Evolutionary conservation across 2,113 vertebrate genomes (phyloP).

Genomic region (Girardinichthys multiradiatus): DNA sequence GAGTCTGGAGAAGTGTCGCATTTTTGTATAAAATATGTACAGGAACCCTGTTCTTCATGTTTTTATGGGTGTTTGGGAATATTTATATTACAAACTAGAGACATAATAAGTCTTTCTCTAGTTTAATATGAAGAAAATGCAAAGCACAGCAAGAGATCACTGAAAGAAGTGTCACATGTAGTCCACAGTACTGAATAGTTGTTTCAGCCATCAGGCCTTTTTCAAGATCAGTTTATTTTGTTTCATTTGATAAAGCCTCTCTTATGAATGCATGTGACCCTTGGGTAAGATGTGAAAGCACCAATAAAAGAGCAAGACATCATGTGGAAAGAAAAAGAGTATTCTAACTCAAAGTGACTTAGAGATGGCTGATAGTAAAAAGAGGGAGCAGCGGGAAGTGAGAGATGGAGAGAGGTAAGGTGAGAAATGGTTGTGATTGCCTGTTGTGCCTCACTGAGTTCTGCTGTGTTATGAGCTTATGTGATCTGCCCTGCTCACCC

Average conservation of each 20-base stretch:
- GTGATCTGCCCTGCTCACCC: slow-evolving; percentile 31
- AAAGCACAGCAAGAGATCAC: background rate
- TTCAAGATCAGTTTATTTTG: background rate
- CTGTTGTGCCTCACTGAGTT: slow-evolving; percentile 39
- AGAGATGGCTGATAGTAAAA: background rate
- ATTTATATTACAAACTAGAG: no score
- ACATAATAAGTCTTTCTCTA: no score
- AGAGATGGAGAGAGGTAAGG: slow-evolving; percentile 31
- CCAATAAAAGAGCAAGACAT: background rate
- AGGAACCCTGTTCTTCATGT: no score
- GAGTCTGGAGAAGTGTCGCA: no score
- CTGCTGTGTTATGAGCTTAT: slow-evolving; percentile 57
- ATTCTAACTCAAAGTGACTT: background rate
- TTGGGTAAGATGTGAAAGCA: slow-evolving; percentile 3
- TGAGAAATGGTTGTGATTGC: slow-evolving; percentile 59
- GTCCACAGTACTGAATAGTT: background rate
- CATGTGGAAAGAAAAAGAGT: background rate
- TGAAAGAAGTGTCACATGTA: background rate
- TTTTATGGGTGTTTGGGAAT: background rate
- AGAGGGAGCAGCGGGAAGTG: slow-evolving; percentile 28
- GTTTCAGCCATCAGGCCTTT: background rate
- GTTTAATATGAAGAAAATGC: background rate
- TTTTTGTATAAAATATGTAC: no score
- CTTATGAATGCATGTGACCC: background rate
- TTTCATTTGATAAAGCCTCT: slow-evolving; percentile 8